phyloP scores from a whole-genome alignment of 2,888 invertebrate genomes.

The Clitarchus hookeri region DNA sequence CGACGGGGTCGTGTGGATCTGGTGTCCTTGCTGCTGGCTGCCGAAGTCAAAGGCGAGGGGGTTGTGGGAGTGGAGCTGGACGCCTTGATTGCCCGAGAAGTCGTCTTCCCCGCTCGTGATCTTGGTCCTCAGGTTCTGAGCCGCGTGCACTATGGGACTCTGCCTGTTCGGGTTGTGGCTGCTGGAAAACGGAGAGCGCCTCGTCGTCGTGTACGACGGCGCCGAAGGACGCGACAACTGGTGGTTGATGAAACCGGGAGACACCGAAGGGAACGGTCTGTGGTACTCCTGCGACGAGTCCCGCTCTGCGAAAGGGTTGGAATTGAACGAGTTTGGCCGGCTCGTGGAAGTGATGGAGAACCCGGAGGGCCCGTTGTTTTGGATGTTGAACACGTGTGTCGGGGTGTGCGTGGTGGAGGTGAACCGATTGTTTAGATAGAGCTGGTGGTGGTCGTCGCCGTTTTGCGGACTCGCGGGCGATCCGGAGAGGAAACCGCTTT shows the following conservation, averaged over 20 bases:
- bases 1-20: conserved; percentile 40
- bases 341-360: conserved; percentile 30
- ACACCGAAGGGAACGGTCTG: conserved; percentile 4
- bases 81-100: conserved; percentile 9
- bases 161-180: conserved; percentile 19
- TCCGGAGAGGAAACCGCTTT: background rate
- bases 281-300: background rate
- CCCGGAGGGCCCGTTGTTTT: conserved; percentile 26
- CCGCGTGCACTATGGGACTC: conserved; percentile 17
- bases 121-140: conserved; percentile 7
- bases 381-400: conserved; percentile 26
- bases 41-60: conserved; percentile 30
- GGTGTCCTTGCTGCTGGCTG: conserved; percentile 32
- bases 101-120: background rate
- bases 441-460: conserved; percentile 29
- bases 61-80: conserved; percentile 26
- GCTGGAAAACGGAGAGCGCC: background rate
- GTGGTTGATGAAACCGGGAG: conserved; percentile 19
- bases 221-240: background rate
- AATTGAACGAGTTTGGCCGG: background rate
- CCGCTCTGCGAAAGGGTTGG: background rate
- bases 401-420: conserved; percentile 33
- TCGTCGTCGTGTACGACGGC: background rate
- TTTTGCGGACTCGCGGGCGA: background rate
- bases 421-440: conserved; percentile 26